Evolutionary conservation across 2,888 invertebrate genomes (phyloP).

Genomic region (Hydrotaea cyrtoneurina): DNA sequence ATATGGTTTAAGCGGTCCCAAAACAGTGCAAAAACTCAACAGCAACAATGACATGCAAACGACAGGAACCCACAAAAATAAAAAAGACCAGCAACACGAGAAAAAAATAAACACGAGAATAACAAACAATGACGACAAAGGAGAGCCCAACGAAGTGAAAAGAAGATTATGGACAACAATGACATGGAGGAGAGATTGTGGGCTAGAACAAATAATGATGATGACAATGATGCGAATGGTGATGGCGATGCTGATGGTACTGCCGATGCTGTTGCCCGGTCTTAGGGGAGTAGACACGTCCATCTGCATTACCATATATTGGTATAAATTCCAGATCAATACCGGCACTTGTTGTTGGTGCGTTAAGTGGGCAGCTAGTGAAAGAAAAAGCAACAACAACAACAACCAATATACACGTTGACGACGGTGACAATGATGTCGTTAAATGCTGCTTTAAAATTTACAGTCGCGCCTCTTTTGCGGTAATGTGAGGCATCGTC

Average conservation of each 20-base stretch:
- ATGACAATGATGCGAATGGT: constrained; percentile 33
- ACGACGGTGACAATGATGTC: constrained; percentile 64
- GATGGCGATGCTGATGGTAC: constrained; percentile 8
- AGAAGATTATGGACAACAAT: constrained; percentile 58
- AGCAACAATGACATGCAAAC: constrained; percentile 61
- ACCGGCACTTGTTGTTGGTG: constrained; percentile 23
- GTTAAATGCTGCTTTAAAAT: constrained; percentile 63
- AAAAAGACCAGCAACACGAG: background rate
- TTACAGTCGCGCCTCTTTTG: constrained; percentile 59
- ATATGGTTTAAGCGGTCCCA: constrained; percentile 39
- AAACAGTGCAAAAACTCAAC: constrained; percentile 7
- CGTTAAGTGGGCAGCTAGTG: constrained; percentile 66
- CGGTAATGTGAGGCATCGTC: constrained; percentile 34
- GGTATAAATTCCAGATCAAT: constrained; percentile 76
- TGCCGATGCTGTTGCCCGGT: constrained; percentile 65
- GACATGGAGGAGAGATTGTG: constrained; percentile 60
- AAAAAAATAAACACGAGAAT: background rate
- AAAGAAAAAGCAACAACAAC: constrained; percentile 40
- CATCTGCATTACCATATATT: constrained; percentile 76
- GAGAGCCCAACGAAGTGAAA: constrained; percentile 13
- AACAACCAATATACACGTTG: constrained; percentile 19
- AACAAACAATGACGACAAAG: constrained; percentile 6
- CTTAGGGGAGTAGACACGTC: constrained; percentile 70
- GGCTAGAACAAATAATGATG: constrained; percentile 64
- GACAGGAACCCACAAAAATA: constrained; percentile 34